Evolutionary conservation across 2,113 vertebrate species (phyloP), one percentile per base, ranked within the genome.

Genomic region (Cottus gobio): DNA sequence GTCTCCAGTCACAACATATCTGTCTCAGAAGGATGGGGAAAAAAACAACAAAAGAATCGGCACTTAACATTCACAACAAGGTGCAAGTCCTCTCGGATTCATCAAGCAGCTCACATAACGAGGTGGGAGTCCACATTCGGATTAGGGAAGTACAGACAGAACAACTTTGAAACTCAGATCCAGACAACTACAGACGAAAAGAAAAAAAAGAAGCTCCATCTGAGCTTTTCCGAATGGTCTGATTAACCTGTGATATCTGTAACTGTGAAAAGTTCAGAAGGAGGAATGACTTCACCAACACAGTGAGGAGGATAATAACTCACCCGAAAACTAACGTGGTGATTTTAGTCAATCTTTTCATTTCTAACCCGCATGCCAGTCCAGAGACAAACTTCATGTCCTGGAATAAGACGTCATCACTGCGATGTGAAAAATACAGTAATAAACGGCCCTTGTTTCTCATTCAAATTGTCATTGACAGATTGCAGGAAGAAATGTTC

Each of bases 1-100:
- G 80, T 30, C 73, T 39, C 76, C 71, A 72, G 85, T 89, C 89
- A 84, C 11, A 74, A 85, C 70, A 83, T 30, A 86, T 89, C 87
- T 24, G 39, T 86, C 84, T 82, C 46, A 26, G 13, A 76, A 58
- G 36, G 62, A 73, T 54, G 22, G 26, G 34, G 30, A 58, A 16
- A 37, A 76, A 50, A 60, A 69, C 31, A 39, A 3, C 2, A 24
- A 39, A 42, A 57, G 56, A 50, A 62, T 70, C 26, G 67, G 67
- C 50, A 52, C 64, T 85, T 71, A 79, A 75, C 69, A 82, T 84
- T 80, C 81, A 61, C 61, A 78, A 80, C 78, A 77, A 76, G 69
- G 75, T 65, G 54, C 48, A 48, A 75, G 63, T 79, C 68, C 31
- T 56, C 9, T 52, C 52, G 58, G 81, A 85, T 75, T 83, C 62